Evolutionary conservation across 1,140 invertebrate species (phyloP), one percentile per base, ranked within the genome.

Genomic region (Geopemphigus sp.): DNA sequence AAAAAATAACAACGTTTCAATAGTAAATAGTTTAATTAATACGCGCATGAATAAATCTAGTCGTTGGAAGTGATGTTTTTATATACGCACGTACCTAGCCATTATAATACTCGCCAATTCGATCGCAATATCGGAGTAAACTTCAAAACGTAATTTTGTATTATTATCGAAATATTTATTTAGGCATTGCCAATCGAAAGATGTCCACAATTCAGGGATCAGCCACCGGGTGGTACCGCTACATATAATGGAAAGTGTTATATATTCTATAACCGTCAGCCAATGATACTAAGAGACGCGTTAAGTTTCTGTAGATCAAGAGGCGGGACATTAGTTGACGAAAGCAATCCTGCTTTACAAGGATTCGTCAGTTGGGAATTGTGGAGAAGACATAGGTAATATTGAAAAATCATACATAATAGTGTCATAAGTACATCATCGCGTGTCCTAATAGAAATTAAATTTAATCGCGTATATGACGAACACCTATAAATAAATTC

Each of bases 191-290:
- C 95, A 0, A 96, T 97, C 81, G 95, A 97, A 86, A 88, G 95
- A 80, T 97, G 95, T 85, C 95, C 95, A 1, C 93, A 95, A 82
- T 96, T 96, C 85, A 85, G 95, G 39, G 95, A 97, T 84, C 94
- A 96, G 84, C 94, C 94, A 0, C 94, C 94, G 1, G 95, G 95
- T 17, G 94, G 93, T 47, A 93, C 94, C 0, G 94, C 95, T 2
- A 97, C 95, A 0, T 98, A 97, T 86, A 97, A 97, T 84, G 95
- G 95, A 68, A 97, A 97, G 87, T 98, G 95, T 85, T 98, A 98
- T 84, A 94, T 96, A 81, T 98, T 97, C 86, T 96, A 97, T 86
- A 95, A 95, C 83, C 88, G 94, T 45, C 94, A 96, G 83, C 93
- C 94, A 0, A 85, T 93, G 81, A 90, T 89, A 81, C 95, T 97